Conservation (phyloP, 1,140 invertebrate species). For the Ostrea edulis region DNA sequence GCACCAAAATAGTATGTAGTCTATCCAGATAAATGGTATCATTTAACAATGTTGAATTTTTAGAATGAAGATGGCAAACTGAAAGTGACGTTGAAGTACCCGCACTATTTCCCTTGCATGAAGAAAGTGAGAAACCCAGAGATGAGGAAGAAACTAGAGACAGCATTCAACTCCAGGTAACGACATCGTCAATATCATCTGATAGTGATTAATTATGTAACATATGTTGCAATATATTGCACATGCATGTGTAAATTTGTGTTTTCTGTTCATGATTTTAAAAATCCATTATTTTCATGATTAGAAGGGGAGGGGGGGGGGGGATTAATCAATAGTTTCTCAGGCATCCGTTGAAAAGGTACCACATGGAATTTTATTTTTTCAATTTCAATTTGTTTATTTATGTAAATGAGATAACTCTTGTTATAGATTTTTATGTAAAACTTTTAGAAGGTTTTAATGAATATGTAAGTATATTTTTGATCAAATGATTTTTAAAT, state of each 20-base stretch:
- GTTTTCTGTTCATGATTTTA: constrained; percentile 7
- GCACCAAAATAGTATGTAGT: too few relatives aligned
- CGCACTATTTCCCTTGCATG: constrained; percentile 82
- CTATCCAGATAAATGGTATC: too few relatives aligned
- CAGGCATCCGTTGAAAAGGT: too few relatives aligned
- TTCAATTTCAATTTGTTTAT: too few relatives aligned
- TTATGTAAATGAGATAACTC: too few relatives aligned
- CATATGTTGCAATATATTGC: neutral
- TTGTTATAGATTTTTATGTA: too few relatives aligned
- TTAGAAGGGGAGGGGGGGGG: neutral
- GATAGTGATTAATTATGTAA: too few relatives aligned
- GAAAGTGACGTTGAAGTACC: constrained; percentile 81
- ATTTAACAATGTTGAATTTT: neutral
- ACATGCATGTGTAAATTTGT: neutral
- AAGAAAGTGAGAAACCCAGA: constrained; percentile 80
- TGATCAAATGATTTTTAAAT: too few relatives aligned
- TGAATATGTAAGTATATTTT: too few relatives aligned
- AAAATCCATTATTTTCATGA: neutral
- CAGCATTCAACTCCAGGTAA: constrained; percentile 80
- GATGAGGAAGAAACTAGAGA: constrained; percentile 79
- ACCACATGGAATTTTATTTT: too few relatives aligned
- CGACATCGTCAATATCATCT: neutral
- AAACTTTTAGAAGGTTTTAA: too few relatives aligned
- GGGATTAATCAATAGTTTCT: too few relatives aligned
- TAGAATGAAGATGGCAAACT: constrained; percentile 79